Evolutionary conservation across 2,797 vertebrate genomes (phyloP).

Genomic region (Chiloscyllium punctatum): DNA sequence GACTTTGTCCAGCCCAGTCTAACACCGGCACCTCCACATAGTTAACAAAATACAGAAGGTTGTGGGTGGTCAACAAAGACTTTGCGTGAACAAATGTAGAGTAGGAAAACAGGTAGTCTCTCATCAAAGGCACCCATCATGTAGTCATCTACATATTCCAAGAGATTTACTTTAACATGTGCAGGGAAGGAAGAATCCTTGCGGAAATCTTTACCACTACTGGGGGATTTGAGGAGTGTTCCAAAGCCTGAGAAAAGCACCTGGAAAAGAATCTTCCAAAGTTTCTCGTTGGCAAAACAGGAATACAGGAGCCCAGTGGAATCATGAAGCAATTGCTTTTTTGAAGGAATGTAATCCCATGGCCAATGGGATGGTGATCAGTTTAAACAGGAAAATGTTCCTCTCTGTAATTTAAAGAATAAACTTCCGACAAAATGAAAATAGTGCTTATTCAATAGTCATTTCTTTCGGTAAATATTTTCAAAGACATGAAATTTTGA

Average conservation of each 20-base stretch:
- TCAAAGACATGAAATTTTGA: neutral
- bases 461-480: neutral
- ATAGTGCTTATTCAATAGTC: neutral
- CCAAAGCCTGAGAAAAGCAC: neutral
- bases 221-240: neutral
- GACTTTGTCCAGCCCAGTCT: too few species aligned
- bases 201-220: too few species aligned
- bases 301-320: neutral
- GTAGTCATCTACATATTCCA: too few species aligned
- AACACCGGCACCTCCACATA: too few species aligned
- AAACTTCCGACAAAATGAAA: neutral
- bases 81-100: too few species aligned
- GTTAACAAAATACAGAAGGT: too few species aligned
- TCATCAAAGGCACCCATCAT: too few species aligned
- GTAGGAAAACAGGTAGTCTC: too few species aligned
- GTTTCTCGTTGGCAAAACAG: neutral
- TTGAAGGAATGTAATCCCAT: neutral
- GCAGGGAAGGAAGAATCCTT: too few species aligned
- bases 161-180: too few species aligned
- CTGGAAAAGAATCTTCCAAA: neutral
- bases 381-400: neutral
- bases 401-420: neutral
- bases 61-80: too few species aligned
- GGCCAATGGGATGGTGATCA: neutral
- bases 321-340: neutral